Base-by-base conservation (phyloP, 2,113 vertebrate genomes). In the Nothocercus nigrocapillus region DNA sequence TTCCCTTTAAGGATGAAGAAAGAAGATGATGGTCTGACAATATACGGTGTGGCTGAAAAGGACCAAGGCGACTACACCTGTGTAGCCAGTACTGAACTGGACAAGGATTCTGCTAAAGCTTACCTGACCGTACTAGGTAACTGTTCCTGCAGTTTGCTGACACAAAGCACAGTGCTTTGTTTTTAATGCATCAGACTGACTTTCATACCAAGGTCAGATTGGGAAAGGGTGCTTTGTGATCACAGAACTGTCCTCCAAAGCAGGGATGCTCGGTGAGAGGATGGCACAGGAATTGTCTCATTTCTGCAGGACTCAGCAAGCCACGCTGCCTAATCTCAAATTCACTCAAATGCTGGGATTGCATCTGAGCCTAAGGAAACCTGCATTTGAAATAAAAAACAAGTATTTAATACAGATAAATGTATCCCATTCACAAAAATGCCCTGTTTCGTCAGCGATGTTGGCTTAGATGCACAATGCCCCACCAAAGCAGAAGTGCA, bases 61-160 rank as follows among this genome's bases (percentile, higher is more conserved):
- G 99, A 99, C 85, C 98, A 99, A 93, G 99, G 99, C 27, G 98
- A 97, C 3, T 99, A 99, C 94, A 99, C 98, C 1, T 99, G 99
- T 13, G 75, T 98, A 2, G 99, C 98, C 27, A 98, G 96, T 95
- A 99, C 99, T 0, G 99, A 99, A 85, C 98, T 99, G 92, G 99
- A 99, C 97, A 98, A 98, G 90, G 98, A 99, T 94, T 98, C 96
- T 2, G 98, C 99, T 45, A 99, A 99, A 73, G 99, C 99, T 9
- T 98, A 98, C 77, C 99, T 99, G 95, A 99, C 98, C 2, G 99
- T 99, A 40, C 97, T 98, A 95, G 99, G 99, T 99, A 99, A 97
- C 87, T 34, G 5, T 42, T 16, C 22, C 5, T 58, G 73, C 72
- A 3, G 2, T 2, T 2, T 28, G 21, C 56, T 34, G 54, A 13